Evolutionary conservation across 2,113 vertebrate genomes (phyloP), one percentile per base, ranked within the genome.

Genomic region (Hiodon tergisus): DNA sequence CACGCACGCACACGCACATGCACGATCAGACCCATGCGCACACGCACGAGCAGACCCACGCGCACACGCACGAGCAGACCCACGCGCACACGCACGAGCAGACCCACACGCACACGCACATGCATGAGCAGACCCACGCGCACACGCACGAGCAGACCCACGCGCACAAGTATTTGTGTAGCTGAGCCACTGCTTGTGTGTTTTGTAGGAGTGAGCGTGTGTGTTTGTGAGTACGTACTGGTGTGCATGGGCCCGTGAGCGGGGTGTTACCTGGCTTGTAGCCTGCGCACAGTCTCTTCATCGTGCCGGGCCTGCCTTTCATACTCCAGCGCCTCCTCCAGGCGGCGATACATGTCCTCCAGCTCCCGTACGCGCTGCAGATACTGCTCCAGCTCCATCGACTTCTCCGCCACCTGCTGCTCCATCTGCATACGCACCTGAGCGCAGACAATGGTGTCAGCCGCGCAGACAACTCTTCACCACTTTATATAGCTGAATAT

Each of bases 391-490:
- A 99, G 88, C 83, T 99, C 96, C 0, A 89, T 92, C 47, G 96
- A 96, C 81, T 99, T 98, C 87, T 97, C 94, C 14, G 96, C 96
- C 78, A 99, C 93, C 85, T 99, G 90, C 79, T 95, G 91, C 83
- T 99, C 97, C 95, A 99, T 96, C 86, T 97, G 87, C 83, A 94
- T 93, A 61, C 97, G 93, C 67, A 96, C 94, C 97, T 99, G 83
- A 61, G 14, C 4, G 72, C 52, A 5, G 53, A 1, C 7, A n/a
- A 54, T 1, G 46, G 9, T 11, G 55, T 31, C 16, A 78, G 10
- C 73, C 31, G 9, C 10, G 51, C n/a, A 6, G 31, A 17, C 58
- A 51, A n/a, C n/a, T n/a, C 17, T 46, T 10, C 46, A 7, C 17
- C n/a, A 2, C 16, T 31, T 65, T 6, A 6, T 62, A 6, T 5